These are phyloP conservation scores for Incurvaria masculella DNA, from an alignment of 2,888 invertebrate species.

Conservation along the genomic window DNA sequence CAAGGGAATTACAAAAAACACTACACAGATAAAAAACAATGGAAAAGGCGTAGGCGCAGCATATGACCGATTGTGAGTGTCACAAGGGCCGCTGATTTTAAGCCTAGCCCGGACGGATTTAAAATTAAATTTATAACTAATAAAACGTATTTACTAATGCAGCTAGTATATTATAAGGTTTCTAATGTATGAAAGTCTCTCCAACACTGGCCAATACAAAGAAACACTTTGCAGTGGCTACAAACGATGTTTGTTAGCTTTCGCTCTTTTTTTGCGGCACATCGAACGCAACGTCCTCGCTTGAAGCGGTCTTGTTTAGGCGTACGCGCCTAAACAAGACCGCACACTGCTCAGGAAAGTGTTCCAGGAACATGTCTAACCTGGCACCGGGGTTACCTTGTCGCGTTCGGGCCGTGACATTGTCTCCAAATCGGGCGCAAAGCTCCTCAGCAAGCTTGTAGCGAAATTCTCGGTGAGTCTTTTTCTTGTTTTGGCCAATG, in stretches of 20 bases:
- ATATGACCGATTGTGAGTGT: too few relatives aligned
- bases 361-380: background rate
- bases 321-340: background rate
- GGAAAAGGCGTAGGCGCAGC: too few relatives aligned
- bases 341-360: background rate
- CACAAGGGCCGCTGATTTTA: too few relatives aligned
- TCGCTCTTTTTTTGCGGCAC: background rate
- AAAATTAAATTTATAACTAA: too few relatives aligned
- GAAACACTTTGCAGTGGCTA: background rate
- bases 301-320: background rate
- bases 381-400: background rate
- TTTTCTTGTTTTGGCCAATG: background rate
- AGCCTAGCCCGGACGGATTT: too few relatives aligned
- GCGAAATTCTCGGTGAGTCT: slow-evolving; percentile 7
- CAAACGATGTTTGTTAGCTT: background rate
- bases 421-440: background rate
- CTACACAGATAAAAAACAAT: too few relatives aligned
- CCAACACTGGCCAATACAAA: background rate
- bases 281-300: background rate
- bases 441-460: slow-evolving; percentile 6
- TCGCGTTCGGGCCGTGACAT: background rate
- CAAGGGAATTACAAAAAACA: too few relatives aligned
- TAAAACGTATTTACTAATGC: too few relatives aligned
- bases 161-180: too few relatives aligned
- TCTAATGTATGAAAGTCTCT: background rate